Conservation (phyloP, 2,797 vertebrate genomes). For the Trematomus bernacchii region DNA sequence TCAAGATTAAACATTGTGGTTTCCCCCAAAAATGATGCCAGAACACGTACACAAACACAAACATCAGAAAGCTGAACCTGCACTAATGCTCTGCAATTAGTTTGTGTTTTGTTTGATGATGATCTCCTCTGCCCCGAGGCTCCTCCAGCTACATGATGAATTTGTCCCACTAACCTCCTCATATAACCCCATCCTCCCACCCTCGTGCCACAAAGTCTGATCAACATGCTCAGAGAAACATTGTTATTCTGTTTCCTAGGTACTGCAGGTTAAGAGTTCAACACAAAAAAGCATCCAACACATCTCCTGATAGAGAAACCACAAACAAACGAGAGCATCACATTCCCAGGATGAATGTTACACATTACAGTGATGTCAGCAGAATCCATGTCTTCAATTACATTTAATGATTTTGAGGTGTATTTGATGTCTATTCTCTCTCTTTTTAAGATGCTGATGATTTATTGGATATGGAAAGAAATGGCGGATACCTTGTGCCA, state of each 20-base stretch:
- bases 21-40: constrained; percentile 66
- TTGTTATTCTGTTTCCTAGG: constrained; percentile 5
- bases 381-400: constrained; percentile 27
- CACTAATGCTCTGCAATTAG: constrained; percentile 80
- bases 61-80: constrained; percentile 71
- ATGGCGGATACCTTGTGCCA: constrained; percentile 17
- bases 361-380: constrained; percentile 1
- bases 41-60: constrained; percentile 26
- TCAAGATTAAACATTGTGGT: constrained; percentile 81
- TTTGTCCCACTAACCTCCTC: constrained; percentile 72
- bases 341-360: constrained; percentile 25
- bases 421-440: neutral
- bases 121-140: constrained; percentile 64
- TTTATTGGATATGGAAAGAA: constrained; percentile 40
- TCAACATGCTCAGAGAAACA: constrained; percentile 1
- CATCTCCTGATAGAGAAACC: constrained; percentile 26
- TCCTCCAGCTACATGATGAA: constrained; percentile 64
- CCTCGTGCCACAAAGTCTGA: constrained; percentile 14
- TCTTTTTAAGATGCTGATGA: constrained; percentile 7
- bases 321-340: constrained; percentile 36
- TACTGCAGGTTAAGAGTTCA: constrained; percentile 15
- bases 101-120: constrained; percentile 78
- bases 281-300: neutral
- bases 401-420: constrained; percentile 7
- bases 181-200: constrained; percentile 36